phyloP scores from a whole-genome alignment of 1,140 invertebrate species.

The Littorina saxatilis region DNA sequence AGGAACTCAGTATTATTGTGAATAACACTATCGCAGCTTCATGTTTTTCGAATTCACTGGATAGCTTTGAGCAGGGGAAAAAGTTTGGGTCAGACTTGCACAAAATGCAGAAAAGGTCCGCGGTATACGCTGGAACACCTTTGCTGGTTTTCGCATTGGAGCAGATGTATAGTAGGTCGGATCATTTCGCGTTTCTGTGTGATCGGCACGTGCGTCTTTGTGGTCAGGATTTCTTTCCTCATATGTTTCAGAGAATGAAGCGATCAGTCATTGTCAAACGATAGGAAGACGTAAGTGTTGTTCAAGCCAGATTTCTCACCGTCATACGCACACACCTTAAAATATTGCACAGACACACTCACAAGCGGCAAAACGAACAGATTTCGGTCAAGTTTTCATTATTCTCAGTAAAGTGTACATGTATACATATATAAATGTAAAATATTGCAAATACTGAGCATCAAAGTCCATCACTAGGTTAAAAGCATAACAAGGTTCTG shows the following conservation, averaged over 20 bases:
- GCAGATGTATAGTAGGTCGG: not conserved
- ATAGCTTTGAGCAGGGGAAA: not conserved
- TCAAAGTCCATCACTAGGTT: not conserved
- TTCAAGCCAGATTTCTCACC: too few species aligned
- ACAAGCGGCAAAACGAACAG: too few species aligned
- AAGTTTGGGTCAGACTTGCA: not conserved
- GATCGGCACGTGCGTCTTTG: too few species aligned
- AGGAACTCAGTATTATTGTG: not conserved
- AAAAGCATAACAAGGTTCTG: not conserved
- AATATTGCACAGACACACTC: not conserved
- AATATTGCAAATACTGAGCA: too few species aligned
- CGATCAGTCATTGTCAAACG: too few species aligned
- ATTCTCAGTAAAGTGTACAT: too few species aligned
- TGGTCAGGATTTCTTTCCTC: too few species aligned
- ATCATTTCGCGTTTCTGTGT: too few species aligned
- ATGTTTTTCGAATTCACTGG: not conserved
- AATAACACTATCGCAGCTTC: not conserved
- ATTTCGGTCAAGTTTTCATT: too few species aligned
- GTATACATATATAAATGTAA: too few species aligned
- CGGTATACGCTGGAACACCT: slow-evolving; percentile 3
- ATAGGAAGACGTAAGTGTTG: too few species aligned
- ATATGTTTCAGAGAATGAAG: too few species aligned
- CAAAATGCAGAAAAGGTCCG: not conserved
- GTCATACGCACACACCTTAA: not conserved
- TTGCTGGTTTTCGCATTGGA: not conserved